Percentiles rank a stretch among this genome's conserved stretches.
phyloP scores from a whole-genome alignment of 2,888 invertebrate species.

The Diogma glabrata region DNA sequence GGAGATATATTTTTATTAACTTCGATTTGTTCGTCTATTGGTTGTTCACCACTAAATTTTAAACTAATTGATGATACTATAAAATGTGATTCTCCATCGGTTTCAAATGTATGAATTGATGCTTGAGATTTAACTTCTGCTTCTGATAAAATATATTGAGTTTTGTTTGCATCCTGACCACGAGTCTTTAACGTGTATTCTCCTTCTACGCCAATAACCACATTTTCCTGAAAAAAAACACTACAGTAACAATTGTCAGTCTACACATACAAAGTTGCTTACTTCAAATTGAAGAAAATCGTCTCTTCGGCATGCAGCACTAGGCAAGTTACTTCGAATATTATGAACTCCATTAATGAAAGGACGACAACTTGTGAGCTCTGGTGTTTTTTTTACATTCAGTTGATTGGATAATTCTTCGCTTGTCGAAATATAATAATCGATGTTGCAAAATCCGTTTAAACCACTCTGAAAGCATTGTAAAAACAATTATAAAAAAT shows the following conservation, averaged over 20 bases:
- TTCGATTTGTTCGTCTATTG: constrained; percentile 21
- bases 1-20: constrained; percentile 20
- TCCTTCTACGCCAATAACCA: constrained; percentile 35
- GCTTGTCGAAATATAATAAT: constrained; percentile 36
- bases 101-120: constrained; percentile 35
- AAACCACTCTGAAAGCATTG: constrained; percentile 41
- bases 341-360: constrained; percentile 34
- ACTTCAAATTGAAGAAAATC: constrained; percentile 31
- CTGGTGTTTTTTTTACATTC: constrained; percentile 32
- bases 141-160: constrained; percentile 31
- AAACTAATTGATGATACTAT: constrained; percentile 21
- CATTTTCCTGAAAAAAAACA: constrained; percentile 25
- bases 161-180: constrained; percentile 8
- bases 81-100: constrained; percentile 35
- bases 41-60: constrained; percentile 25
- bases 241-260: too few species aligned
- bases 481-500: neutral
- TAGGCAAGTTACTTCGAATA: constrained; percentile 34
- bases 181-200: constrained; percentile 32
- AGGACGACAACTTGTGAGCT: constrained; percentile 32
- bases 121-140: constrained; percentile 30
- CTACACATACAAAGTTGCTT: neutral
- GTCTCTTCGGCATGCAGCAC: constrained; percentile 30
- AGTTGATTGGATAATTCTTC: constrained; percentile 28
- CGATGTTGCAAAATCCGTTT: constrained; percentile 42